phyloP scores from a whole-genome alignment of 2,888 invertebrate genomes.

The Nezara viridula region DNA sequence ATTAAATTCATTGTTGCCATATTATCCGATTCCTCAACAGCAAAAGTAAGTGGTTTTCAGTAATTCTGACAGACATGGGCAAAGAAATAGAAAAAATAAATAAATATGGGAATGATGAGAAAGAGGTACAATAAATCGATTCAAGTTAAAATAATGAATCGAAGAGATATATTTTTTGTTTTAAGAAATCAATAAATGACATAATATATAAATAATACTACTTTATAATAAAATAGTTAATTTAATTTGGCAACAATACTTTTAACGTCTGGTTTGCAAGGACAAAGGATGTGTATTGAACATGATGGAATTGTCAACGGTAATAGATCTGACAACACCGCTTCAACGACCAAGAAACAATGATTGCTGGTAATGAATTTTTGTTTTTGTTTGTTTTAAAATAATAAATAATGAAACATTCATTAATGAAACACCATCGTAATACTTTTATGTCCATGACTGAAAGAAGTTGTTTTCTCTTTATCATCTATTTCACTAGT shows the following conservation, averaged over 20 bases:
- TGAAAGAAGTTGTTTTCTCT: not conserved
- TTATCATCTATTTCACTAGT: not conserved
- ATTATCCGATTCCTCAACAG: too few relatives aligned
- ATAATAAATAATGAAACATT: not conserved
- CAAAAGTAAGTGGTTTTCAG: too few relatives aligned
- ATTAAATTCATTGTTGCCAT: too few relatives aligned
- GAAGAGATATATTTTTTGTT: too few relatives aligned
- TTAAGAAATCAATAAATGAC: too few relatives aligned
- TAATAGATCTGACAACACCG: constrained; percentile 22
- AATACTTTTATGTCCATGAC: not conserved
- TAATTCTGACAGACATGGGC: too few relatives aligned
- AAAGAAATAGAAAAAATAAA: too few relatives aligned
- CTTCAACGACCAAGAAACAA: not conserved
- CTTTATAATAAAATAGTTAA: not conserved
- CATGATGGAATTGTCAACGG: constrained; percentile 3
- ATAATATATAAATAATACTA: not conserved
- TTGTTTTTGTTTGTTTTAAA: not conserved
- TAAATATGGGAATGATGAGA: too few relatives aligned
- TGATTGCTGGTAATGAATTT: not conserved
- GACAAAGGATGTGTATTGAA: not conserved
- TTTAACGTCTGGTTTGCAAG: not conserved
- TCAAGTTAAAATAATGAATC: too few relatives aligned
- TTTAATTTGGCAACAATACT: not conserved
- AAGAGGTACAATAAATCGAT: too few relatives aligned
- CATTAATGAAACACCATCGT: not conserved